Base-by-base conservation (phyloP, 2,797 vertebrate genomes). In the Catostomus latipinnis region DNA sequence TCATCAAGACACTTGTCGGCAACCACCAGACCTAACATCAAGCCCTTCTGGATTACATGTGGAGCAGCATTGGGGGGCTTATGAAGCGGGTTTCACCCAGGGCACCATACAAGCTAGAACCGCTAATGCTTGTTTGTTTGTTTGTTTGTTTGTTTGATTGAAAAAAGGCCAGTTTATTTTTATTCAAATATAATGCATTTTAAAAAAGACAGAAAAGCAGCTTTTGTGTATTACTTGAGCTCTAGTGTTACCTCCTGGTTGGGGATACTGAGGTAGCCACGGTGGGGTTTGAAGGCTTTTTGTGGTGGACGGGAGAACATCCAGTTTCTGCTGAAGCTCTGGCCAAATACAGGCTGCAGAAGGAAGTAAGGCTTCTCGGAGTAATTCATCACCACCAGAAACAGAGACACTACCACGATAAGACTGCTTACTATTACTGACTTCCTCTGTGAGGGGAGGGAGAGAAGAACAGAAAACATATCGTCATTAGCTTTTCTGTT, bases 241-340 rank as follows among this genome's bases (percentile, higher is more conserved):
- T 16, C 18, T 18, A 16, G 71, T 7, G 95, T 97, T 93, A 99
- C 97, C 96, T 98, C 95, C 87, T 94, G 94, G 2, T 94, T 96
- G 86, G 95, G 96, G 81, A 99, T 93, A 81, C 96, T 97, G 81
- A 96, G 86, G 66, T 99, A 99, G 78, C 97, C 96, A 14, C 87
- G 91, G 88, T 98, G 97, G 80, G 94, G 94, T 81, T 94, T 96
- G 88, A 92, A 91, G 86, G 92, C 91, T 85, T 92, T 94, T 86
- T 94, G 93, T 10, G 91, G 91, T 49, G 89, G 92, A 45, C 94
- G 93, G 82, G 95, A 94, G 90, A 95, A 95, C 1, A 95, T 96
- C 86, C 94, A 93, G 92, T 92, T 95, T 63, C 92, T 93, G 83
- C 92, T 88, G 85, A 93, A 93, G 11, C 92, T 90, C 87, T 96